Evolutionary conservation across 1,140 invertebrate genomes (phyloP).

Genomic region (Amphibalanus amphitrite): DNA sequence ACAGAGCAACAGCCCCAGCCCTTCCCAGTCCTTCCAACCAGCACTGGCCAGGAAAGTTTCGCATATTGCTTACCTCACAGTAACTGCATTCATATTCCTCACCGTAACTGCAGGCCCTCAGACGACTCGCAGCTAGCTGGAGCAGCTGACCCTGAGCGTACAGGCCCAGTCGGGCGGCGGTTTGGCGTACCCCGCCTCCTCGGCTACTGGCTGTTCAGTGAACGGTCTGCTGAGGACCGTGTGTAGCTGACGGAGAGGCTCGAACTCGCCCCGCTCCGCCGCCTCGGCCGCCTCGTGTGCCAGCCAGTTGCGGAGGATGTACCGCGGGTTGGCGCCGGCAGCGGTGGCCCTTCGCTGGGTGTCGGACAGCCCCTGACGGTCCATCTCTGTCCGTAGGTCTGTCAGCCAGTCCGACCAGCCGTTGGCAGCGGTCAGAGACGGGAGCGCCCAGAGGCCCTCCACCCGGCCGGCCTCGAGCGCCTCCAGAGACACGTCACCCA

Average conservation of each 20-base stretch:
- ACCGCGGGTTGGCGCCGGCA: conserved; percentile 39
- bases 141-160: conserved; percentile 37
- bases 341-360: conserved; percentile 33
- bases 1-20: too few relatives aligned
- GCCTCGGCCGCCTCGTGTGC: conserved; percentile 41
- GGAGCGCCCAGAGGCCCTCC: conserved; percentile 30
- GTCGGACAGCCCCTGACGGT: conserved; percentile 24
- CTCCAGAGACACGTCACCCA: conserved; percentile 32
- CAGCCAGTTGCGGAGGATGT: conserved; percentile 45
- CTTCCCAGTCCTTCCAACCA: too few relatives aligned
- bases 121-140: conserved; percentile 26
- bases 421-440: conserved; percentile 27
- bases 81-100: too few relatives aligned
- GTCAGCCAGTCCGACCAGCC: conserved; percentile 30
- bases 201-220: conserved; percentile 31
- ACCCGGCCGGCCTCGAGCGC: conserved; percentile 25
- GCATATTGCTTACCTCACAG: too few relatives aligned
- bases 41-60: too few relatives aligned
- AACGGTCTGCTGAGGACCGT: conserved; percentile 37
- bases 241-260: conserved; percentile 35
- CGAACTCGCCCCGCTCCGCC: conserved; percentile 41
- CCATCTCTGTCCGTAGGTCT: conserved; percentile 12
- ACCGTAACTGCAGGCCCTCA: too few relatives aligned
- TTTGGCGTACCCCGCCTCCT: conserved; percentile 31
- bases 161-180: conserved; percentile 36